Conservation (phyloP, 2,888 invertebrate species). For the Encarsia formosa region DNA sequence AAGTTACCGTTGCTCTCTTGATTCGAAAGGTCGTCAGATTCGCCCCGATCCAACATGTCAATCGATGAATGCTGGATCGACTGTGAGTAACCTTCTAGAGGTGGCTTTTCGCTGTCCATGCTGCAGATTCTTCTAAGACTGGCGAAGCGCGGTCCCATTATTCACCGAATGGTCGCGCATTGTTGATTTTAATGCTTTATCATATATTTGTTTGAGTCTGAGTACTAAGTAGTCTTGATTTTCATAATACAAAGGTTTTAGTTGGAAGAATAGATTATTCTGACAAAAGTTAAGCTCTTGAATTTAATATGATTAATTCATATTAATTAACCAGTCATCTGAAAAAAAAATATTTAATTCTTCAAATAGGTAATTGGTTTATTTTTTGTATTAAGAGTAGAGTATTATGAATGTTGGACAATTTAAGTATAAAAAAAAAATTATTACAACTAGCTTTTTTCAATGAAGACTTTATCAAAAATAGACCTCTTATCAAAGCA, state of each 20-base stretch:
- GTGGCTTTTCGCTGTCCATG: conserved; percentile 44
- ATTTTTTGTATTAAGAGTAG: too few species aligned
- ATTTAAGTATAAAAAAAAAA: too few species aligned
- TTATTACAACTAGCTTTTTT: too few species aligned
- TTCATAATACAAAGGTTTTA: background rate
- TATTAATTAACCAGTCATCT: too few species aligned
- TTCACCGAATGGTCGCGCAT: conserved; percentile 42
- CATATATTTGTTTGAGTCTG: conserved; percentile 1
- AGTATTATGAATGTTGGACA: too few species aligned
- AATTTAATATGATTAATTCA: too few species aligned
- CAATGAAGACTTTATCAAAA: too few species aligned
- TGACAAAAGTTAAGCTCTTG: too few species aligned
- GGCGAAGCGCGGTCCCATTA: conserved; percentile 51
- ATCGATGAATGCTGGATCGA: conserved; percentile 33
- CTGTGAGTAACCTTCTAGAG: conserved; percentile 36
- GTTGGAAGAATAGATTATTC: too few species aligned
- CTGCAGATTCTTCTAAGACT: conserved; percentile 49
- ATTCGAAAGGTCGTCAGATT: conserved; percentile 33
- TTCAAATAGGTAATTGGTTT: too few species aligned
- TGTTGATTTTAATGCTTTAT: conserved; percentile 31
- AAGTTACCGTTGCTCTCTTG: conserved; percentile 43
- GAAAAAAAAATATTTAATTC: too few species aligned
- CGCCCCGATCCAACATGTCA: conserved; percentile 37
- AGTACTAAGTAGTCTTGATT: conserved; percentile 1
- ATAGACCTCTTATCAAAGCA: too few species aligned